Conservation (phyloP, 2,113 vertebrate species). For the Callorhinus ursinus region DNA sequence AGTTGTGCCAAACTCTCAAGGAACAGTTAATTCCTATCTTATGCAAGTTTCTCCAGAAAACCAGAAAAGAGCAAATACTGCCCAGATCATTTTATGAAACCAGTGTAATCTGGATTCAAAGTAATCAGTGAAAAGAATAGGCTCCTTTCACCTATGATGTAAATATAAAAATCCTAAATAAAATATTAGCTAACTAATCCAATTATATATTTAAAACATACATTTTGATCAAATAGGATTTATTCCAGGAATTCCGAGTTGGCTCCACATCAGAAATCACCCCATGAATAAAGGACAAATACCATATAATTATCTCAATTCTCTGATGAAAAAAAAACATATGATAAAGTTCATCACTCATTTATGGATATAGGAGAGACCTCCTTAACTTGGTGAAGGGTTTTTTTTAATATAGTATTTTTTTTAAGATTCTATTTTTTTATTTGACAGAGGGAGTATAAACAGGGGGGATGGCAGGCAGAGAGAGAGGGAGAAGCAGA, state of each 20-base stretch:
- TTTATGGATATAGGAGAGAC: neutral
- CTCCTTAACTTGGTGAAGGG: neutral
- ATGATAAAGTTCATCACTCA: neutral
- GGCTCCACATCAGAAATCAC: neutral
- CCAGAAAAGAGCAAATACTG: neutral
- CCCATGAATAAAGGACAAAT: neutral
- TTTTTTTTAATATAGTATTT: neutral
- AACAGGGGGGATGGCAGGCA: too few relatives aligned
- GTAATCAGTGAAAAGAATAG: neutral
- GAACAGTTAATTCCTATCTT: neutral
- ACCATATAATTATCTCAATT: neutral
- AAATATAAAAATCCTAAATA: neutral
- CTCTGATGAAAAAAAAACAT: neutral
- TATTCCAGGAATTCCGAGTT: slow-evolving; percentile 27
- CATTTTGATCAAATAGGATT: neutral
- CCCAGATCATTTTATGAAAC: neutral
- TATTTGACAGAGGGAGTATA: too few relatives aligned
- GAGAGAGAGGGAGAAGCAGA: too few relatives aligned
- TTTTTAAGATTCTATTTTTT: too few relatives aligned
- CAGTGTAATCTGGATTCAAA: neutral
- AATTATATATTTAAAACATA: neutral
- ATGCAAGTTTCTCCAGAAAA: neutral
- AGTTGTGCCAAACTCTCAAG: neutral
- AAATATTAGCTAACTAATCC: neutral
- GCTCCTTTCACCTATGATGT: neutral